Percentiles rank a stretch among this genome's conserved stretches.
Evolutionary conservation across 2,888 invertebrate genomes (phyloP).

Genomic region (Dasypolia templi): DNA sequence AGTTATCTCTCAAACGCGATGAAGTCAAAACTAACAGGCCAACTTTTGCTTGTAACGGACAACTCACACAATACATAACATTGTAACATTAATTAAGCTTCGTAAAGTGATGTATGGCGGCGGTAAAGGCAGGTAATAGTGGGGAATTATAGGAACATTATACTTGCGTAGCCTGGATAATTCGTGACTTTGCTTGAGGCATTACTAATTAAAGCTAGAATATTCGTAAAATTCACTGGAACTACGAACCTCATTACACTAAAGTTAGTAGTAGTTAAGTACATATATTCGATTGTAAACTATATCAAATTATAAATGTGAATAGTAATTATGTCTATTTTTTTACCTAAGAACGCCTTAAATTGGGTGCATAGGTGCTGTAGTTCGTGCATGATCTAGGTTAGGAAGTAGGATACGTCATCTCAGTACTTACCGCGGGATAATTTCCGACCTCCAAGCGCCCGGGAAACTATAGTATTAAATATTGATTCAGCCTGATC

Average conservation of each 20-base stretch:
- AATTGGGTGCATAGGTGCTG: too few species aligned
- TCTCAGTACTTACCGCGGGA: not conserved
- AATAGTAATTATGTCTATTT: too few species aligned
- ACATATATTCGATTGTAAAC: too few species aligned
- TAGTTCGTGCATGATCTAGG: not conserved
- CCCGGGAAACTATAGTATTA: not conserved
- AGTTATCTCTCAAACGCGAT: slow-evolving; percentile 20
- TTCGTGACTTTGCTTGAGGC: not conserved
- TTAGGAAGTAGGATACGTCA: not conserved
- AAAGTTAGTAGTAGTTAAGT: too few species aligned
- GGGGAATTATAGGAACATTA: not conserved
- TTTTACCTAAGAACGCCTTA: too few species aligned
- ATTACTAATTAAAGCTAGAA: not conserved
- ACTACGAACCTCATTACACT: too few species aligned
- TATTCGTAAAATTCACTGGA: too few species aligned
- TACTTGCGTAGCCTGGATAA: not conserved
- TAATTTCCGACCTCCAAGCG: not conserved
- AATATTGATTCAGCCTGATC: not conserved
- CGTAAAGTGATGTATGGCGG: slow-evolving; percentile 26
- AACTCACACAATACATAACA: slow-evolving; percentile 13
- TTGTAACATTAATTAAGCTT: slow-evolving; percentile 29
- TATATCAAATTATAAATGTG: too few species aligned
- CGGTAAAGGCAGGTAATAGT: not conserved
- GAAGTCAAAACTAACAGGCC: slow-evolving; percentile 23
- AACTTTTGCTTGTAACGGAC: slow-evolving; percentile 25